Evolutionary conservation across 2,888 invertebrate species (phyloP), one percentile per base, ranked within the genome.

Genomic region (Julus scandinavius): DNA sequence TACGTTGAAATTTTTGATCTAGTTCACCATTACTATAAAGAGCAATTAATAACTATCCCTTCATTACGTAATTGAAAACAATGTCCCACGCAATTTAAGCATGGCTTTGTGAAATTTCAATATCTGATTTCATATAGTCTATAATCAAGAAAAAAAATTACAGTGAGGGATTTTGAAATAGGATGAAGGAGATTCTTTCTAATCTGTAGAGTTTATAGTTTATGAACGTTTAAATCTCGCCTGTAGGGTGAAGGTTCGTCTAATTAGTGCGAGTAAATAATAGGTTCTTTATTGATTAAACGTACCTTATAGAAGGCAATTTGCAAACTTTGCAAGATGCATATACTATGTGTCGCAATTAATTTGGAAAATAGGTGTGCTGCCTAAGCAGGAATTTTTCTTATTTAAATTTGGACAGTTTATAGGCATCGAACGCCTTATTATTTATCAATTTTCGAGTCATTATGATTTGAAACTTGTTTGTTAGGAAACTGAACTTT

Each of bases 391-490:
- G 1, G 20, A 63, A 20, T 63, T 63, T 63, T 63, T 4, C 20
- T 63, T n/a, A 4, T 20, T 63, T 7, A n/a, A 20, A 63, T 63
- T n/a, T n/a, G 7, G 3, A n/a, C 63, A 63, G 63, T 13, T 20
- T 63, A 63, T n/a, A 63, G 1, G 63, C 63, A 63, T 63, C 63
- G 20, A 63, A 63, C 63, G 7, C 7, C 63, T 63, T 20, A 63
- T 63, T 63, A 63, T 63, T 63, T 63, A 63, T 63, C 63, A 63
- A 63, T 63, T 63, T 63, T n/a, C 63, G 63, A 63, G 63, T n/a
- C 63, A 63, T 63, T 63, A 63, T 20, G 63, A 63, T 63, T 63
- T 63, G 4, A 63, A 63, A 63, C 63, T 20, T 63, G 63, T 63
- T 63, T 63, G 20, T n/a, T 20, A 5, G 63, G 6, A 63, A 63